phyloP scores from a whole-genome alignment of 2,888 invertebrate species.

The Palloptera scutellata region DNA sequence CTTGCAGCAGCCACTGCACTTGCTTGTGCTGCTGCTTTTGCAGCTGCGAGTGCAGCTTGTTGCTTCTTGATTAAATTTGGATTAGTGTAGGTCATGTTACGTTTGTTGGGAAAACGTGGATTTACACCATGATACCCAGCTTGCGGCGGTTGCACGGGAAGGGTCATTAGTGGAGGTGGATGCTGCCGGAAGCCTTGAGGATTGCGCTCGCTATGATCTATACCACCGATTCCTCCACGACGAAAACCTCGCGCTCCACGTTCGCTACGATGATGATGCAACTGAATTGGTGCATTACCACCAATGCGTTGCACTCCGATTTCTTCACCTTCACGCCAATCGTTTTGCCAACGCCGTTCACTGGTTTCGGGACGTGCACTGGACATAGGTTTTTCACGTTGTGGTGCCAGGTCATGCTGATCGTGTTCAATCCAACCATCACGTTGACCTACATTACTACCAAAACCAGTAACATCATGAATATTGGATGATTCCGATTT shows the following conservation, averaged over 20 bases:
- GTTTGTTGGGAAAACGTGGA: constrained; percentile 57
- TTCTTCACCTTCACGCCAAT: constrained; percentile 55
- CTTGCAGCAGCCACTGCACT: constrained; percentile 60
- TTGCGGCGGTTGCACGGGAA: constrained; percentile 47
- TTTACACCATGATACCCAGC: constrained; percentile 45
- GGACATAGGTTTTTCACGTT: constrained; percentile 35
- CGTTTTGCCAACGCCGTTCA: constrained; percentile 49
- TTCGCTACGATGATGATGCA: constrained; percentile 54
- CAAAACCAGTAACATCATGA: constrained; percentile 16
- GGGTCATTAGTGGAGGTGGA: constrained; percentile 58
- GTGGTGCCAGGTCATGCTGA: constrained; percentile 47
- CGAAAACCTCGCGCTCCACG: constrained; percentile 48
- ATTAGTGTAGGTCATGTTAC: constrained; percentile 58
- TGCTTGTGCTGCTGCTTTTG: constrained; percentile 55
- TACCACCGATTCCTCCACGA: constrained; percentile 43
- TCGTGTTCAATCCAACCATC: constrained; percentile 42
- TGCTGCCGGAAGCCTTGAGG: constrained; percentile 50
- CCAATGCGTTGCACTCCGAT: constrained; percentile 38
- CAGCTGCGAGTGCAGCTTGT: constrained; percentile 43
- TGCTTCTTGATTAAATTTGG: constrained; percentile 57
- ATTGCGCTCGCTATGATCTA: constrained; percentile 48
- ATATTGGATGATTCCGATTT: constrained; percentile 9
- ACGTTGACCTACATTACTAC: constrained; percentile 28
- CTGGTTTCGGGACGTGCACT: constrained; percentile 22
- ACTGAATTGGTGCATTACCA: constrained; percentile 31